A percentile compares a stretch with the other conserved stretches of the same genome.
Evolutionary conservation across 2,113 vertebrate species (phyloP).

Genomic region (Mormoops blainvillei): DNA sequence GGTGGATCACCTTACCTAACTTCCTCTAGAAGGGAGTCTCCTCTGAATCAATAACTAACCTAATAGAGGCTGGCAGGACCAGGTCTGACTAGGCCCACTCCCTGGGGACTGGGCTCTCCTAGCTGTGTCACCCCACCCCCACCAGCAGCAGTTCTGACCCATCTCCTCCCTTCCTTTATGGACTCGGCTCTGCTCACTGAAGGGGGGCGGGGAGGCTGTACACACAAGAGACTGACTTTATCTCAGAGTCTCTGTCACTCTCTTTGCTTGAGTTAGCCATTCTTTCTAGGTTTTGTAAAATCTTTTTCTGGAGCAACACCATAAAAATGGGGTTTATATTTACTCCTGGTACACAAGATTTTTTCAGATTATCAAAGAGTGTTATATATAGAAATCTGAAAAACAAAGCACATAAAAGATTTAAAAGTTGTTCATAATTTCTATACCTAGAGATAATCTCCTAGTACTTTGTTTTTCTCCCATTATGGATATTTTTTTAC

Average conservation of each 20-base stretch:
- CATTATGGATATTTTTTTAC: not conserved
- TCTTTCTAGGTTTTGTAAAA: not conserved
- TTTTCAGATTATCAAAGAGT: not conserved
- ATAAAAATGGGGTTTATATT: not conserved
- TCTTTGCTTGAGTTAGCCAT: not conserved
- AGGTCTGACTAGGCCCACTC: not conserved
- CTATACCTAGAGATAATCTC: not conserved
- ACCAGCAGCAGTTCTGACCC: not conserved
- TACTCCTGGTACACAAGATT: not conserved
- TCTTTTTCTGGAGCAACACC: not conserved
- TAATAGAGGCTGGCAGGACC: not conserved
- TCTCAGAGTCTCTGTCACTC: not conserved
- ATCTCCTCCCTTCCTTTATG: not conserved
- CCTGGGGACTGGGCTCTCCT: not conserved
- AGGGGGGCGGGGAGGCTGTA: too few relatives aligned
- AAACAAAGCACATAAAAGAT: not conserved
- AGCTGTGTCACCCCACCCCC: not conserved
- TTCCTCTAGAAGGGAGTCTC: not conserved
- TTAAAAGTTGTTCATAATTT: not conserved
- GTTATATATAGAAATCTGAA: slow-evolving; percentile 16
- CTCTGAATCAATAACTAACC: slow-evolving; percentile 28
- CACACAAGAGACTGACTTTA: not conserved
- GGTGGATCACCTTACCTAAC: not conserved
- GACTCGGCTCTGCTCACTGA: not conserved
- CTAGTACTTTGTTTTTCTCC: not conserved